Conservation (phyloP, 1,140 invertebrate species). For the Venustaconcha ellipsiformis region DNA sequence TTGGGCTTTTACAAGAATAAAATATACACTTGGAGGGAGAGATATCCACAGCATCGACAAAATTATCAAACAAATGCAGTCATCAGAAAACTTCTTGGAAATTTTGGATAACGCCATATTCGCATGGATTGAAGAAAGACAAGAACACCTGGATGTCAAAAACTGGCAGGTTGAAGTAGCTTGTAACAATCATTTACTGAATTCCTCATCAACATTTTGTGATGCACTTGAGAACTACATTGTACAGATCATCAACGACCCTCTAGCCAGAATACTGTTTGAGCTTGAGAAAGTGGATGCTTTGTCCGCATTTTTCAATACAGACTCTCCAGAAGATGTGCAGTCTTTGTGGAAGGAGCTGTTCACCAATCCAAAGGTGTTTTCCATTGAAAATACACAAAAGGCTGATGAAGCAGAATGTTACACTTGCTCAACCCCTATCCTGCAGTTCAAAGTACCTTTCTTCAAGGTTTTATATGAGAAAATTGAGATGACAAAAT, state of each 20-base stretch:
- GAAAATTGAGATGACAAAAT: conserved; percentile 13
- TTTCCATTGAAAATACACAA: conserved; percentile 8
- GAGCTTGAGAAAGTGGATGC: conserved; percentile 13
- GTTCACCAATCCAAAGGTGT: not conserved
- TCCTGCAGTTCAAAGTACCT: conserved; percentile 13
- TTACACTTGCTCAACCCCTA: conserved; percentile 17
- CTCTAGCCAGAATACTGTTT: conserved; percentile 17
- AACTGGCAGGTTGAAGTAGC: conserved; percentile 22
- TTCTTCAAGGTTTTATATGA: conserved; percentile 9
- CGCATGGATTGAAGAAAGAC: not conserved
- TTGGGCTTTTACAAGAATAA: too few relatives aligned
- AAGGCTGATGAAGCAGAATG: conserved; percentile 17
- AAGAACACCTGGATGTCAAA: not conserved
- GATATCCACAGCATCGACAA: too few relatives aligned
- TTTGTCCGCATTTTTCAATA: conserved; percentile 16
- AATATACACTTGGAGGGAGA: too few relatives aligned
- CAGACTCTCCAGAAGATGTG: not conserved
- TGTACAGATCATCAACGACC: conserved; percentile 1
- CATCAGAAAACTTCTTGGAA: too few relatives aligned
- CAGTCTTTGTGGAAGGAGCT: conserved; percentile 5
- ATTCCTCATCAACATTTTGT: conserved; percentile 4
- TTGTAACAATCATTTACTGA: conserved; percentile 8
- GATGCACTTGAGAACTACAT: conserved; percentile 23
- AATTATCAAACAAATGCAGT: too few relatives aligned
- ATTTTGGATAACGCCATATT: too few relatives aligned